Conservation (phyloP, 2,797 vertebrate species). For the Morelia viridis region DNA sequence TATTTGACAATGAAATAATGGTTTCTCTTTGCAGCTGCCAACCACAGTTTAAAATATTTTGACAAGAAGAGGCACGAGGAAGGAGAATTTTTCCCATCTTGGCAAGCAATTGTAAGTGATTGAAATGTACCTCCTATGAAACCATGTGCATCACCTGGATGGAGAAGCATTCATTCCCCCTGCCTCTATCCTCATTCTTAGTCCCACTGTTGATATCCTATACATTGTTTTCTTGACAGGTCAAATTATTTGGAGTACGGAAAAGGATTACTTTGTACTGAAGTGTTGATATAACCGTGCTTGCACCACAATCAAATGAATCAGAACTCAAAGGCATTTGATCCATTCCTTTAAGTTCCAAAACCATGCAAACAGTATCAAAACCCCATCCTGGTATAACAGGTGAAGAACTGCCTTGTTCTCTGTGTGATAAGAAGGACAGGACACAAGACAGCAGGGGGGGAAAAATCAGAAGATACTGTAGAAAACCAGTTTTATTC, state of each 20-base stretch:
- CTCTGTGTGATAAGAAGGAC: not conserved
- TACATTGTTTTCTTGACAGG: not conserved
- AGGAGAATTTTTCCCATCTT: not conserved
- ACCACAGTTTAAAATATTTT: not conserved
- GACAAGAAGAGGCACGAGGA: not conserved
- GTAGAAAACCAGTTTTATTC: not conserved
- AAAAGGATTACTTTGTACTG: not conserved
- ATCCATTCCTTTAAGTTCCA: not conserved
- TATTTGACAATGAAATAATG: not conserved
- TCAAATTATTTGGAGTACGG: not conserved
- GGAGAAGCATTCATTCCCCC: not conserved
- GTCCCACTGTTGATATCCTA: not conserved
- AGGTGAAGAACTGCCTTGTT: not conserved
- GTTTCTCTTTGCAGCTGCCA: not conserved
- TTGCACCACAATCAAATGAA: conserved; percentile 8
- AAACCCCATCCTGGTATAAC: not conserved
- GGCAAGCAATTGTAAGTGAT: not conserved
- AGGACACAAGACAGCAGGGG: not conserved
- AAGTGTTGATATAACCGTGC: not conserved
- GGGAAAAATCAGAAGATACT: not conserved
- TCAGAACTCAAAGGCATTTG: not conserved
- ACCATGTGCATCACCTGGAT: not conserved
- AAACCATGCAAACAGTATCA: not conserved
- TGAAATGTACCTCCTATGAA: not conserved
- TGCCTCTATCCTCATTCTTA: not conserved